Evolutionary conservation across 2,888 invertebrate species (phyloP).

Genomic region (Drosophila subsilvestris): DNA sequence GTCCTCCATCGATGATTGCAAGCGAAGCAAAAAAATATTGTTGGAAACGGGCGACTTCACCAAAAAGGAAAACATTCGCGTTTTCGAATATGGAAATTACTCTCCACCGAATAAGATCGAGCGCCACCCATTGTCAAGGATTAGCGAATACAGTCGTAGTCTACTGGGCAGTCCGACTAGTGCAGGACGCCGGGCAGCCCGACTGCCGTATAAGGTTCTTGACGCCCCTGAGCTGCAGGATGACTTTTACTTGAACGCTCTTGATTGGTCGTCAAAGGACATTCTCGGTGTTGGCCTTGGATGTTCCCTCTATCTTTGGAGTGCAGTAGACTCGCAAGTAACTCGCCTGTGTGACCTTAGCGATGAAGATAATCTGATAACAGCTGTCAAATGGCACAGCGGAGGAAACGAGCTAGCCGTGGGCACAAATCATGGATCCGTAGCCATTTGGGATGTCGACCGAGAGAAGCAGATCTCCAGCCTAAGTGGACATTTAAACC

Average conservation of each 20-base stretch:
- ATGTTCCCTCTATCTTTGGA: constrained; percentile 99
- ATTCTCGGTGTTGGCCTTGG: constrained; percentile 98
- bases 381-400: constrained; percentile 99
- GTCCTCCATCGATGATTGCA: constrained; percentile 23
- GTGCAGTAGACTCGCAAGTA: constrained; percentile 98
- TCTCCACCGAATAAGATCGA: background rate
- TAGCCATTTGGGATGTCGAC: constrained; percentile 97
- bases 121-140: constrained; percentile 8
- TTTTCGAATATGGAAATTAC: constrained; percentile 5
- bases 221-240: constrained; percentile 87
- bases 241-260: constrained; percentile 98
- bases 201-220: constrained; percentile 95
- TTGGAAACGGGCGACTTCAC: constrained; percentile 30
- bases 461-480: constrained; percentile 90
- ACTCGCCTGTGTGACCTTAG: constrained; percentile 98
- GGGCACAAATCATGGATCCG: constrained; percentile 97
- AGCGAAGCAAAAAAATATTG: background rate
- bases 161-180: constrained; percentile 24
- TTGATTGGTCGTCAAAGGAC: constrained; percentile 99
- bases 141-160: constrained; percentile 27
- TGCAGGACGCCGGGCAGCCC: constrained; percentile 96
- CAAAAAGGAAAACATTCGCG: constrained; percentile 16
- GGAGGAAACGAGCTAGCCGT: constrained; percentile 97
- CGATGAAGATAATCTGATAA: constrained; percentile 96
- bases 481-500: constrained; percentile 94